Evolutionary conservation across 2,797 vertebrate species (phyloP).

Genomic region (Tenualosa thibaudeaui): DNA sequence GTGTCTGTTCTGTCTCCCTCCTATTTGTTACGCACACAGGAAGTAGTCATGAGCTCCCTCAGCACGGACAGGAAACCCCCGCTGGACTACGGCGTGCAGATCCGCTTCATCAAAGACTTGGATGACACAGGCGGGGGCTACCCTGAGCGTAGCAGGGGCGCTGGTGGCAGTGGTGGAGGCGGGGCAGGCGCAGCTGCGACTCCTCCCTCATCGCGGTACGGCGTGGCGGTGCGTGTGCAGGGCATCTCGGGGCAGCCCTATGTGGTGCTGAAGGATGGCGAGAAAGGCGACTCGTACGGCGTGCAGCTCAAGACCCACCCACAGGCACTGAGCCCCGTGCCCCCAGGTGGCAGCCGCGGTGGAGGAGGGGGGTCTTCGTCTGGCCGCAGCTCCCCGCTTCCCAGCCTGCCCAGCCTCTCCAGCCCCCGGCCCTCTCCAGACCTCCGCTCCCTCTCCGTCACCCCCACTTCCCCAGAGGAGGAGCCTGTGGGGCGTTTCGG

Average conservation of each 20-base stretch:
- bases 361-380: constrained; percentile 38
- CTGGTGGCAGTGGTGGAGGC: constrained; percentile 32
- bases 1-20: constrained; percentile 30
- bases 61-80: constrained; percentile 78
- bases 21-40: constrained; percentile 50
- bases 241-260: constrained; percentile 95
- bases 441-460: constrained; percentile 50
- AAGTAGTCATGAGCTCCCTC: constrained; percentile 70
- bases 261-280: constrained; percentile 91
- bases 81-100: constrained; percentile 92
- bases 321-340: constrained; percentile 49
- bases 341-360: background rate
- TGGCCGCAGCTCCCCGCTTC: constrained; percentile 58
- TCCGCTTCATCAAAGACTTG: constrained; percentile 91
- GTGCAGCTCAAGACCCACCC: constrained; percentile 82
- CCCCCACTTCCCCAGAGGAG: constrained; percentile 61
- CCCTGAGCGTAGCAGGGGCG: constrained; percentile 64
- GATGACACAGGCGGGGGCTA: constrained; percentile 73
- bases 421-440: constrained; percentile 57
- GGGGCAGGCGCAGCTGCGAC: constrained; percentile 31
- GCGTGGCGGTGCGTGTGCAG: constrained; percentile 90
- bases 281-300: constrained; percentile 88
- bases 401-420: constrained; percentile 54
- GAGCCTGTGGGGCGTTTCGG: constrained; percentile 65
- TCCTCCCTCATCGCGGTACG: constrained; percentile 76